These are phyloP conservation scores for Harmothoe impar DNA, from an alignment of 2,888 invertebrate species.

Conservation along the genomic window DNA sequence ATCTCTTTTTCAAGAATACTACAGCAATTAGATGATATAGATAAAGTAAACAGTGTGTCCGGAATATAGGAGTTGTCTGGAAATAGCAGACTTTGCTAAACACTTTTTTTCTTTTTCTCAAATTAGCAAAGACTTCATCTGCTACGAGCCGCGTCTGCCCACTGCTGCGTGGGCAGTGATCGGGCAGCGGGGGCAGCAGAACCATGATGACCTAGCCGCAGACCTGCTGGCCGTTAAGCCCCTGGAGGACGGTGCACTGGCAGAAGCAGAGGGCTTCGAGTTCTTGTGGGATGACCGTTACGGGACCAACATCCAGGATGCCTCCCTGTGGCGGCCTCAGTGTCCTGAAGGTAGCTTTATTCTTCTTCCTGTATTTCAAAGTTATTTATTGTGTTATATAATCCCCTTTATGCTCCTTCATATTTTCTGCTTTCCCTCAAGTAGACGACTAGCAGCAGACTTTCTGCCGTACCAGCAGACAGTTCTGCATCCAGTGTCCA, in stretches of 20 bases:
- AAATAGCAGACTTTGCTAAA: no score
- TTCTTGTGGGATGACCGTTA: conserved; percentile 22
- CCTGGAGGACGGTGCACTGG: neutral
- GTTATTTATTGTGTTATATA: no score
- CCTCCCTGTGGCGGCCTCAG: neutral
- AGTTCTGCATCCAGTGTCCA: no score
- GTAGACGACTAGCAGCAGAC: no score
- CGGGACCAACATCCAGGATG: neutral
- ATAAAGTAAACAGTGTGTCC: no score
- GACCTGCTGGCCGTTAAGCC: neutral
- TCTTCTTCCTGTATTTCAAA: no score
- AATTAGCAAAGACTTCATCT: conserved; percentile 25
- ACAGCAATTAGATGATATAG: no score
- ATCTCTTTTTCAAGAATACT: neutral
- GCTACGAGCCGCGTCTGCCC: neutral
- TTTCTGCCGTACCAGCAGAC: no score
- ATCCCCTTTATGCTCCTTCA: no score
- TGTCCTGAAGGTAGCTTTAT: neutral
- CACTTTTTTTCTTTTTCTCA: neutral
- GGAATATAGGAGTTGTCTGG: no score
- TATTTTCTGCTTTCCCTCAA: no score
- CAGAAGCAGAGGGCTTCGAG: neutral
- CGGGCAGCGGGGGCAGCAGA: conserved; percentile 14
- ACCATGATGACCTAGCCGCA: neutral
- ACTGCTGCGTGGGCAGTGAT: neutral